Base-by-base conservation (phyloP, 1,140 invertebrate species). In the Tribolium madens region DNA sequence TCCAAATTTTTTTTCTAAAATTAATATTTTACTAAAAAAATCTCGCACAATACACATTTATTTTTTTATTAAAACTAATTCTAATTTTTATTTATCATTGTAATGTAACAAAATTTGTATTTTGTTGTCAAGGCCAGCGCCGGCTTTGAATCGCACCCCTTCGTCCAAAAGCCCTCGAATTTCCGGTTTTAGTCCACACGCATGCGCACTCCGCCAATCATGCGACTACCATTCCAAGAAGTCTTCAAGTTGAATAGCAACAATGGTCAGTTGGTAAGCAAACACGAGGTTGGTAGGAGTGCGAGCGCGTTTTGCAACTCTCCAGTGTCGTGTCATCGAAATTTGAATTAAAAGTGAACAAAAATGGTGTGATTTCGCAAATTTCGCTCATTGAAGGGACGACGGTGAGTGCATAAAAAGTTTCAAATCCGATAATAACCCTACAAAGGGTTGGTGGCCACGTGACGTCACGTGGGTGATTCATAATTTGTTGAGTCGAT, bases 1-100 rank as follows among this genome's bases (percentile, higher is more conserved):
- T 81, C 80, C 80, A 81, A 1, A 17, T 0, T 3, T 53, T 53
- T 53, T 52, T 52, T n/a, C n/a, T n/a, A n/a, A n/a, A n/a, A n/a
- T n/a, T n/a, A n/a, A n/a, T n/a, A n/a, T n/a, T n/a, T n/a, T n/a
- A n/a, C n/a, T n/a, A n/a, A n/a, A n/a, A n/a, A n/a, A n/a, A n/a
- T n/a, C n/a, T n/a, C n/a, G n/a, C n/a, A n/a, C n/a, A n/a, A n/a
- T n/a, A n/a, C n/a, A n/a, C n/a, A n/a, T n/a, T n/a, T n/a, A n/a
- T n/a, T n/a, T n/a, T n/a, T n/a, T n/a, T n/a, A n/a, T n/a, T n/a
- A n/a, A n/a, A n/a, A n/a, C n/a, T n/a, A n/a, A n/a, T n/a, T n/a
- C n/a, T n/a, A n/a, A n/a, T n/a, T 17, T 15, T 53, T 17, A 26
- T 26, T 17, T 15, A 53, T 14, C 1, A 9, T n/a, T n/a, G n/a